Conservation (phyloP, 2,797 vertebrate species). For the Phyllotis vaccarum region DNA sequence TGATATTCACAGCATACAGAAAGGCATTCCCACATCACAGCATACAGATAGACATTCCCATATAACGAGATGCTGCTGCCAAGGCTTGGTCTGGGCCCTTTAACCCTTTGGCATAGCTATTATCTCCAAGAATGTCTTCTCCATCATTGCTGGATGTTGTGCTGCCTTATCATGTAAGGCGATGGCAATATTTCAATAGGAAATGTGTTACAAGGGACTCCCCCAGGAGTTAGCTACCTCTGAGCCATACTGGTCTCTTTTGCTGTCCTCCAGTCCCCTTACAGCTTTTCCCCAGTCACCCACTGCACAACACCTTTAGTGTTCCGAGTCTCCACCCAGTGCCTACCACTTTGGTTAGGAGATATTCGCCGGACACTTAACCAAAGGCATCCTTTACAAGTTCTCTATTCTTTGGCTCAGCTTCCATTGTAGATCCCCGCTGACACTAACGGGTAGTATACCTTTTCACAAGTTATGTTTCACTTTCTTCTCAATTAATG, state of each 20-base stretch:
- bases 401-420: background rate
- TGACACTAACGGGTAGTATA: too few species aligned
- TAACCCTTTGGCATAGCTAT: background rate
- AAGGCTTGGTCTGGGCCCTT: background rate
- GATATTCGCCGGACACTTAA: too few species aligned
- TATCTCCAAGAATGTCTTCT: background rate
- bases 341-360: background rate
- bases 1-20: too few species aligned
- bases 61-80: background rate
- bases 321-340: accelerated
- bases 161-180: background rate
- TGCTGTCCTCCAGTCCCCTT: background rate
- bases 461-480: background rate
- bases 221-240: background rate
- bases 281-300: accelerated
- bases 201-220: background rate
- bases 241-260: accelerated
- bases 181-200: background rate
- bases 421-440: background rate
- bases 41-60: too few species aligned
- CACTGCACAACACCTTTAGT: background rate
- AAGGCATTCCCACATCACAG: too few species aligned
- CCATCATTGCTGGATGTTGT: background rate
- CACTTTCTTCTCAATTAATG: background rate
- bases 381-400: background rate